Evolutionary conservation across 2,113 vertebrate genomes (phyloP), one percentile per base, ranked within the genome.

Genomic region (Hippocampus abdominalis): DNA sequence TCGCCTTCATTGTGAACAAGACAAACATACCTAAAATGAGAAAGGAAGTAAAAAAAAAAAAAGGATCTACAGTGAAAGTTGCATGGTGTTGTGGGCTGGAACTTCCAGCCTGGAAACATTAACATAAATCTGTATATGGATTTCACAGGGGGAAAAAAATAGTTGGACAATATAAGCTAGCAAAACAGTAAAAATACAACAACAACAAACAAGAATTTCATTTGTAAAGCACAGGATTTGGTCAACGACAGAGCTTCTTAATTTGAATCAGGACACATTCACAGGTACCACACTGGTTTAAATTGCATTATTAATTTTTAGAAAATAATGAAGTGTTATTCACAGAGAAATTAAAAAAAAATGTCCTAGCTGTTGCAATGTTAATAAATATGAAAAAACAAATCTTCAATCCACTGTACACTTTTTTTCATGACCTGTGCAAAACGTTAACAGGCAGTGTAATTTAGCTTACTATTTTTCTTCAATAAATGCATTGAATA

Each of bases 1-100:
- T 66, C 64, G 64, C 69, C 54, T 61, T 4, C 72, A 60, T 60
- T 21, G 77, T 73, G 77, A 72, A 83, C 69, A 61, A 78, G 83
- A 53, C 32, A 5, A 76, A 81, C 5, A 36, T 36, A 36, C 32
- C 32, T 36, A 87, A 86, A 68, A 74, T 77, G 27, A 49, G n/a
- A n/a, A n/a, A n/a, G n/a, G 60, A 66, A 44, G 65, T 62, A 7
- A 9, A 42, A 42, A 40, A 63, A n/a, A 4, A 42, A 27, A 39
- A 36, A 60, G n/a, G 42, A 88, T 75, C 70, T 79, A 81, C 57
- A 75, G 82, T 57, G 88, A 86, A 76, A 73, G 75, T 75, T 84
- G 84, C 84, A 86, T 66, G 49, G 72, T 77, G 48, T 71, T 59
- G 25, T 27, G 27, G 13, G 56, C 56, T 29, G 23, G 32, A 36